Conservation (phyloP, 1,140 invertebrate genomes). For the Rhagoletis pomonella region DNA sequence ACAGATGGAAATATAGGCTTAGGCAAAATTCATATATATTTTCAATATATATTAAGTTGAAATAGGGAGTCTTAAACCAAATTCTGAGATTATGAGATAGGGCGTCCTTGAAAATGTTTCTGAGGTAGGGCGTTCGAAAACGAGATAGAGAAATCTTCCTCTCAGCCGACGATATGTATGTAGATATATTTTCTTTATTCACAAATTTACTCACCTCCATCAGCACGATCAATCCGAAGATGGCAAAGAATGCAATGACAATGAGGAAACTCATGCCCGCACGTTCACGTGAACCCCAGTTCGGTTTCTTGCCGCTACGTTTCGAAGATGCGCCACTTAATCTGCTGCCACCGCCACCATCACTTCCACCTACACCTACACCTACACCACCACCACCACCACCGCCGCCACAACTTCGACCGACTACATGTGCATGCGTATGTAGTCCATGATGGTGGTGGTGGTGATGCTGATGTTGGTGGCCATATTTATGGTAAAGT, state of each 20-base stretch:
- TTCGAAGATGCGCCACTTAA: slow-evolving; percentile 60
- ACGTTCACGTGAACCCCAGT: slow-evolving; percentile 80
- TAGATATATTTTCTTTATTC: too few relatives aligned
- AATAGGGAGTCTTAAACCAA: too few relatives aligned
- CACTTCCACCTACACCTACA: not conserved
- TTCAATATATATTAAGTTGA: too few relatives aligned
- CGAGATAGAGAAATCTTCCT: too few relatives aligned
- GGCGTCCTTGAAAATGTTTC: too few relatives aligned
- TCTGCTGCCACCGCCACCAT: slow-evolving; percentile 5
- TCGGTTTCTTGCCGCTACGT: slow-evolving; percentile 66
- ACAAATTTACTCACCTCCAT: slow-evolving; percentile 78
- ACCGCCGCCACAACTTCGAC: not conserved
- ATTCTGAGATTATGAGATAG: too few relatives aligned
- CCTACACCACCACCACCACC: not conserved
- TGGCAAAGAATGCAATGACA: slow-evolving; percentile 91
- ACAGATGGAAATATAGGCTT: too few relatives aligned
- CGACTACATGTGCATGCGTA: slow-evolving; percentile 52
- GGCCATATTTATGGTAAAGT: slow-evolving; percentile 57
- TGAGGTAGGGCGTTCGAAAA: too few relatives aligned
- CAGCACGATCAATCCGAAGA: slow-evolving; percentile 88
- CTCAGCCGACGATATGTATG: too few relatives aligned
- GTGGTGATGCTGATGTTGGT: slow-evolving; percentile 67
- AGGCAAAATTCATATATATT: too few relatives aligned
- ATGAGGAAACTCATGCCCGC: slow-evolving; percentile 91
- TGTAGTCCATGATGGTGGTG: slow-evolving; percentile 61